These are phyloP conservation scores for Zonotrichia leucophrys DNA, from an alignment of 2,113 vertebrate species.

Conservation along the genomic window DNA sequence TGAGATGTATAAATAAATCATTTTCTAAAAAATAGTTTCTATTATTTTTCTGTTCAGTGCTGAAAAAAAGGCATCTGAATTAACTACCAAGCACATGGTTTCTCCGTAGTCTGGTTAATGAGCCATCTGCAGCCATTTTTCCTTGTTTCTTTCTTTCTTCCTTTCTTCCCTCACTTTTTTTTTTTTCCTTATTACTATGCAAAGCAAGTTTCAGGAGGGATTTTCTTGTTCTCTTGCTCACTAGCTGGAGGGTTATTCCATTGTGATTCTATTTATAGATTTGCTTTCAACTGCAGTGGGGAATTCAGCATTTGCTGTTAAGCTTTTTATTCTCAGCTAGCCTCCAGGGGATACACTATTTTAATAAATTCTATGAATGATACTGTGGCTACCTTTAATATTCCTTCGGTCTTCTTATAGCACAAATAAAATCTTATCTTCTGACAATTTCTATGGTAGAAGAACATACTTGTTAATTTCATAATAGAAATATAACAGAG, in stretches of 20 bases:
- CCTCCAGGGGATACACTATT: neutral
- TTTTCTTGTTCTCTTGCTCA: slow-evolving; percentile 18
- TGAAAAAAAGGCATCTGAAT: neutral
- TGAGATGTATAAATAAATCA: neutral
- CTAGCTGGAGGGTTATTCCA: neutral
- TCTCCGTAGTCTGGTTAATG: neutral
- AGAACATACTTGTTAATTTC: neutral
- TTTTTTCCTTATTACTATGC: neutral
- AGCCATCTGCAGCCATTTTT: neutral
- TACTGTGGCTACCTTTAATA: neutral
- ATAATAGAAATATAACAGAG: neutral
- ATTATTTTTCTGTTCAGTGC: neutral
- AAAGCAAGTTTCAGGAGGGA: neutral
- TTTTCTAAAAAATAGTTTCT: neutral
- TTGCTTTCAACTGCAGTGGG: slow-evolving; percentile 1
- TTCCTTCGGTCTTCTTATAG: neutral
- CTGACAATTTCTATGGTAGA: neutral
- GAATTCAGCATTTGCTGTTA: slow-evolving; percentile 18
- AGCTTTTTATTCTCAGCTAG: neutral
- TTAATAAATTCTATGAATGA: slow-evolving; percentile 53
- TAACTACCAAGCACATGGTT: neutral
- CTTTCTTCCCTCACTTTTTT: neutral
- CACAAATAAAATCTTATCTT: neutral
- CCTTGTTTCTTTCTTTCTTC: neutral
- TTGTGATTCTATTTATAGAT: slow-evolving; percentile 10